These are phyloP conservation scores for Indicator indicator DNA, from an alignment of 2,113 vertebrate genomes.

Conservation along the genomic window DNA sequence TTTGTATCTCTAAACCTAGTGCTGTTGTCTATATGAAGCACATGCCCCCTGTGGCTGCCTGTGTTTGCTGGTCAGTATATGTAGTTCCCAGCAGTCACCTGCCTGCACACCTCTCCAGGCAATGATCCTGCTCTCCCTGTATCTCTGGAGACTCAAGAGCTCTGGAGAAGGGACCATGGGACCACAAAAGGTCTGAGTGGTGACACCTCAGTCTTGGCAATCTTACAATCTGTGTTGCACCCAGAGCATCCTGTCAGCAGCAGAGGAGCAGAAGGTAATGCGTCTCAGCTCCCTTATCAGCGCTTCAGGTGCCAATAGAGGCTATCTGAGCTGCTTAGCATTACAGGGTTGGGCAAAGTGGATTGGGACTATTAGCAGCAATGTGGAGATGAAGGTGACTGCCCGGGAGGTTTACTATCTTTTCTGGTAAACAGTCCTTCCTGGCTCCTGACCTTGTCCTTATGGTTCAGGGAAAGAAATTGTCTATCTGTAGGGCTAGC, in stretches of 20 bases:
- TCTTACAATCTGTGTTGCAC: background rate
- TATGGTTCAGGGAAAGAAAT: background rate
- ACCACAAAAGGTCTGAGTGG: background rate
- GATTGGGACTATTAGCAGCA: no score
- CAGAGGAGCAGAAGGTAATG: background rate
- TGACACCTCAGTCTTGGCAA: background rate
- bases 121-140: background rate
- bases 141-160: background rate
- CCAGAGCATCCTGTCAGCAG: fast-evolving
- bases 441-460: background rate
- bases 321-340: background rate
- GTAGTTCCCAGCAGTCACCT: background rate
- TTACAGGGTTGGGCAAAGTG: background rate
- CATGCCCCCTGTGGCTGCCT: background rate
- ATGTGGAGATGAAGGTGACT: background rate
- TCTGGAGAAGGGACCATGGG: background rate
- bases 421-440: background rate
- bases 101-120: background rate
- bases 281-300: background rate
- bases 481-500: background rate
- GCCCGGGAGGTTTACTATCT: background rate
- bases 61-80: background rate
- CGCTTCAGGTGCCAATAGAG: background rate
- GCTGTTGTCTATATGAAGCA: background rate
- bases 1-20: background rate